Percentiles rank a stretch among this genome's conserved stretches.
Evolutionary conservation across 2,113 vertebrate genomes (phyloP).

Genomic region (Bubo bubo): DNA sequence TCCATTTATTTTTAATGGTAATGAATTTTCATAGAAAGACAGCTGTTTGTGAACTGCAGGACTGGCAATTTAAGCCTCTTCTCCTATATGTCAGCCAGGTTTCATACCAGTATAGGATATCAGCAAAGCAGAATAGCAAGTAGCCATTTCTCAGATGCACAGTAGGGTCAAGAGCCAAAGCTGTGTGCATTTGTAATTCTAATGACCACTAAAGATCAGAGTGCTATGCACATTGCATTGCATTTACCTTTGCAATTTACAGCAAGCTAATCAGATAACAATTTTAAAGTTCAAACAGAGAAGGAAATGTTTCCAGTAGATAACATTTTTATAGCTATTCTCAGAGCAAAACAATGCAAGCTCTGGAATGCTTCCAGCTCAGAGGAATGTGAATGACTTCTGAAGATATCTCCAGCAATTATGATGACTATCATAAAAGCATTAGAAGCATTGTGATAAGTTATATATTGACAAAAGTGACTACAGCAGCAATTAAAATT

Average conservation of each 20-base stretch:
- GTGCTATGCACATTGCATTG: neutral
- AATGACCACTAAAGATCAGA: neutral
- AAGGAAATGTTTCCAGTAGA: constrained; percentile 41
- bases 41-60: neutral
- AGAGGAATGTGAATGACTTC: constrained; percentile 26
- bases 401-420: constrained; percentile 29
- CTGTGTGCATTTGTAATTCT: neutral
- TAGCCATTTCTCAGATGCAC: neutral
- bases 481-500: constrained; percentile 33
- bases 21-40: neutral
- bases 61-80: neutral
- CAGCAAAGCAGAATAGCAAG: neutral
- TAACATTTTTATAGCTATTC: constrained; percentile 24
- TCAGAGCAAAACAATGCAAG: constrained; percentile 24
- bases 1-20: neutral
- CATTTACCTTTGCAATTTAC: constrained; percentile 30
- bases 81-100: neutral
- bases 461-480: constrained; percentile 10
- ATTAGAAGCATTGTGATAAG: constrained; percentile 18
- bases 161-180: neutral
- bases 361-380: constrained; percentile 23
- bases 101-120: neutral
- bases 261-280: constrained; percentile 17
- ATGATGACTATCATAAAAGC: constrained; percentile 45
- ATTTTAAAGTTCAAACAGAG: constrained; percentile 41